Evolutionary conservation across 2,888 invertebrate genomes (phyloP).

Genomic region (Ormia ochracea): DNA sequence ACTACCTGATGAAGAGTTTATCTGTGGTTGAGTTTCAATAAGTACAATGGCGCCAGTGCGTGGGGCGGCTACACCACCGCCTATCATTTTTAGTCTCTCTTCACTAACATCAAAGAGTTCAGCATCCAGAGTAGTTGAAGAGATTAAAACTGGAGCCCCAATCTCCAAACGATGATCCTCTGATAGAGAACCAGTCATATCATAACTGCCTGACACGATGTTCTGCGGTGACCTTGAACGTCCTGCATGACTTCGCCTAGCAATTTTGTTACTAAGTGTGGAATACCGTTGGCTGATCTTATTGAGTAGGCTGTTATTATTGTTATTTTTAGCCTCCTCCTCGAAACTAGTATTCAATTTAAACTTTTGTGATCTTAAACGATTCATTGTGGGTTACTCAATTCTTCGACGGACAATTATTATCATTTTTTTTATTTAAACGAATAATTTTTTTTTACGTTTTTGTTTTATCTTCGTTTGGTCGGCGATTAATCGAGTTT

Average conservation of each 20-base stretch:
- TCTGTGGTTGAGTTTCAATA: conserved; percentile 53
- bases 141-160: conserved; percentile 75
- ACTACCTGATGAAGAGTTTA: conserved; percentile 69
- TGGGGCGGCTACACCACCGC: conserved; percentile 69
- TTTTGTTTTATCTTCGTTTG: not conserved
- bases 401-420: conserved; percentile 3
- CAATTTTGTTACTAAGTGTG: conserved; percentile 73
- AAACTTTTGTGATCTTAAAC: conserved; percentile 71
- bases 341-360: conserved; percentile 60
- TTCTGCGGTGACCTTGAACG: conserved; percentile 72
- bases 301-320: conserved; percentile 66
- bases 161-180: conserved; percentile 76
- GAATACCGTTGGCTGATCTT: conserved; percentile 76
- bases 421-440: not conserved
- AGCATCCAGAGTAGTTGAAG: conserved; percentile 75
- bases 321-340: conserved; percentile 56
- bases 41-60: conserved; percentile 37
- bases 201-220: conserved; percentile 73
- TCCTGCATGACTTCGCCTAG: conserved; percentile 70
- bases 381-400: conserved; percentile 66
- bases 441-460: not conserved
- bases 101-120: conserved; percentile 74
- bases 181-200: conserved; percentile 75
- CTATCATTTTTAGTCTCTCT: conserved; percentile 70
- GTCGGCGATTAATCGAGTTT: no score